These are phyloP conservation scores for Telmatochromis sp. DNA, from an alignment of 2,113 vertebrate species.

Conservation along the genomic window DNA sequence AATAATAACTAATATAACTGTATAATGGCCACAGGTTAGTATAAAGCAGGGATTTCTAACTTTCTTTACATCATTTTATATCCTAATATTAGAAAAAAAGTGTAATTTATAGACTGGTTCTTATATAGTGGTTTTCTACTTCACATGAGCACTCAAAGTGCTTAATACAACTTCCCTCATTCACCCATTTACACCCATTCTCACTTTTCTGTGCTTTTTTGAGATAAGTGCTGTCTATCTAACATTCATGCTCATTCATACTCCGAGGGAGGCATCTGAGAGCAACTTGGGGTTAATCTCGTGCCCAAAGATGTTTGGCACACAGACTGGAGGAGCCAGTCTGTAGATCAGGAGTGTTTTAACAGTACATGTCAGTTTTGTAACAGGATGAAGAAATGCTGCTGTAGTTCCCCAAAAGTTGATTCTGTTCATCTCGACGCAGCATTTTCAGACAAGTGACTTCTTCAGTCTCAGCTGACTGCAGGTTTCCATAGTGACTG, in stretches of 20 bases:
- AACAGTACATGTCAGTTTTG: not conserved
- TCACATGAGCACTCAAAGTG: not conserved
- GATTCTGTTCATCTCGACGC: not conserved
- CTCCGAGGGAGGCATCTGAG: rapidly evolving
- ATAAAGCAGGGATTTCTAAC: not conserved
- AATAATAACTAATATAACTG: not conserved
- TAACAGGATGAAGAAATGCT: not conserved
- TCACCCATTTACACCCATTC: not conserved
- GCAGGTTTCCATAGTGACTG: not conserved
- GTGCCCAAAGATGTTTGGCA: not conserved
- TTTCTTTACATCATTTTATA: not conserved
- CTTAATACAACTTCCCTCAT: not conserved
- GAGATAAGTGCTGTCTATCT: not conserved
- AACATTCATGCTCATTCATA: not conserved
- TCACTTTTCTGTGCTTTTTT: not conserved
- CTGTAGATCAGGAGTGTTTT: not conserved
- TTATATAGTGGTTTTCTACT: not conserved
- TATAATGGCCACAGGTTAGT: not conserved
- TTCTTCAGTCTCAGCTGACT: not conserved
- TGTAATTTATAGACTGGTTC: not conserved
- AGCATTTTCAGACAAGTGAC: not conserved
- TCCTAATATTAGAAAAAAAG: not conserved
- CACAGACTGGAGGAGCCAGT: not conserved
- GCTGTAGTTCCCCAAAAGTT: not conserved
- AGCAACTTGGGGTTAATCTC: not conserved